These are phyloP conservation scores for Patiria miniata DNA, from an alignment of 35 echinoderm and acorn worm genomes.

Conservation along the genomic window DNA sequence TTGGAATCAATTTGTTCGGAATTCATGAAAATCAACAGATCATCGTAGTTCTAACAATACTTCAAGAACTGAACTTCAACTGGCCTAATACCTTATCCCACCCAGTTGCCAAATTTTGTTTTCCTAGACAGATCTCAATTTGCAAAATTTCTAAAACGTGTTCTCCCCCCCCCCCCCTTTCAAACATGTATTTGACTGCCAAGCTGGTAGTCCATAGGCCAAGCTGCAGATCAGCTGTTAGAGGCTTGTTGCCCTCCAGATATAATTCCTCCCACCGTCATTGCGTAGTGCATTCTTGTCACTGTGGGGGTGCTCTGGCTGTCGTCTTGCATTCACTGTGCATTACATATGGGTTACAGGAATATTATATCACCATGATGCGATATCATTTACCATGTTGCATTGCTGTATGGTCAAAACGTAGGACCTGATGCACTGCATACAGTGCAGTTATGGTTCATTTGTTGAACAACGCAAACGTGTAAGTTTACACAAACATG, in stretches of 20 bases:
- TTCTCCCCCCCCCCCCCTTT: too few relatives aligned
- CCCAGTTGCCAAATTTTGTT: not conserved
- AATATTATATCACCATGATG: not conserved
- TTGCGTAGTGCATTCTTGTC: not conserved
- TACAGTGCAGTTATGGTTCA: not conserved
- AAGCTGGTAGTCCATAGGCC: too few relatives aligned
- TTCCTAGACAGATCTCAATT: not conserved
- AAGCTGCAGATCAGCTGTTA: slow-evolving; percentile 5
- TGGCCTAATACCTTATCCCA: too few relatives aligned
- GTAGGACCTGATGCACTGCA: not conserved
- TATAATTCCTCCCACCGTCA: not conserved
- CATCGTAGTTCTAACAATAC: too few relatives aligned
- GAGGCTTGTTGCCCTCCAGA: not conserved
- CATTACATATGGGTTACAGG: not conserved
- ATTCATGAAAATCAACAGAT: too few relatives aligned
- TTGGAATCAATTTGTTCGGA: too few relatives aligned
- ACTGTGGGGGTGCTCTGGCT: not conserved
- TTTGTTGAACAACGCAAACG: too few relatives aligned
- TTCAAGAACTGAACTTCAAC: too few relatives aligned
- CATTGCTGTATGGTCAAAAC: too few relatives aligned
- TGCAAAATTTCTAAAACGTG: too few relatives aligned
- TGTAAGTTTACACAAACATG: too few relatives aligned
- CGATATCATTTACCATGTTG: not conserved
- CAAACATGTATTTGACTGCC: too few relatives aligned
- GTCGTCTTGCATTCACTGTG: not conserved